Percentiles rank a stretch among this genome's conserved stretches.
phyloP scores from a whole-genome alignment of 1,140 invertebrate genomes.

The Bombus cullumanus region DNA sequence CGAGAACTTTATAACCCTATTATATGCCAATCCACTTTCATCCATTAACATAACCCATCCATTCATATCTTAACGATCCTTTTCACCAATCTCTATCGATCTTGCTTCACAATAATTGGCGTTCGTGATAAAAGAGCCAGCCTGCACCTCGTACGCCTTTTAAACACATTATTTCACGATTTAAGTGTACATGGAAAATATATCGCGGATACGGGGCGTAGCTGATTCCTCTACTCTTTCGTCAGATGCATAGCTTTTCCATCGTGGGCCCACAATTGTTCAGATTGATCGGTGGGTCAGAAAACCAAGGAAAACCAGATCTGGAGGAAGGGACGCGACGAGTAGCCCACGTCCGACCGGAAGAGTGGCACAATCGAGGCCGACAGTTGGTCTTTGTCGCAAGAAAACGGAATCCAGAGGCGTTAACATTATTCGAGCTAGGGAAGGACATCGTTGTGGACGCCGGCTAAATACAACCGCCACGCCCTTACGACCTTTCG shows the following conservation, averaged over 20 bases:
- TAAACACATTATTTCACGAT: conserved; percentile 61
- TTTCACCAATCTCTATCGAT: conserved; percentile 66
- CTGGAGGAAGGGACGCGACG: conserved; percentile 4
- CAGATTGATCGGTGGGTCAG: conserved; percentile 51
- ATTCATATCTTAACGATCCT: conserved; percentile 53
- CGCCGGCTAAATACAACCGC: conserved; percentile 60
- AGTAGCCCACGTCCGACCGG: conserved; percentile 62
- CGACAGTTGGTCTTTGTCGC: conserved; percentile 69
- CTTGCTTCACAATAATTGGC: conserved; percentile 53
- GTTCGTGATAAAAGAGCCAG: conserved; percentile 45
- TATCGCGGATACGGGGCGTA: conserved; percentile 30
- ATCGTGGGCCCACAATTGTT: conserved; percentile 32
- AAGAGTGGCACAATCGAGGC: conserved; percentile 69
- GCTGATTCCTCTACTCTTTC: conserved; percentile 61
- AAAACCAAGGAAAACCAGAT: conserved; percentile 59
- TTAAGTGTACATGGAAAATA: not conserved
- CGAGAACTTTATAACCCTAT: conserved; percentile 39
- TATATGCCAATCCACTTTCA: not conserved
- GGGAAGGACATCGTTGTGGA: conserved; percentile 39
- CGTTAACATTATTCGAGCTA: conserved; percentile 66
- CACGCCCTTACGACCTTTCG: conserved; percentile 62
- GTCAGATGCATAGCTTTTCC: not conserved
- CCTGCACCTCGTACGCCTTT: conserved; percentile 22
- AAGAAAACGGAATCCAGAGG: conserved; percentile 63
- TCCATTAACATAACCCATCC: conserved; percentile 43